Percentiles rank a stretch among this genome's conserved stretches.
phyloP scores from a whole-genome alignment of 2,888 invertebrate species.

The Heliothis peltigera region DNA sequence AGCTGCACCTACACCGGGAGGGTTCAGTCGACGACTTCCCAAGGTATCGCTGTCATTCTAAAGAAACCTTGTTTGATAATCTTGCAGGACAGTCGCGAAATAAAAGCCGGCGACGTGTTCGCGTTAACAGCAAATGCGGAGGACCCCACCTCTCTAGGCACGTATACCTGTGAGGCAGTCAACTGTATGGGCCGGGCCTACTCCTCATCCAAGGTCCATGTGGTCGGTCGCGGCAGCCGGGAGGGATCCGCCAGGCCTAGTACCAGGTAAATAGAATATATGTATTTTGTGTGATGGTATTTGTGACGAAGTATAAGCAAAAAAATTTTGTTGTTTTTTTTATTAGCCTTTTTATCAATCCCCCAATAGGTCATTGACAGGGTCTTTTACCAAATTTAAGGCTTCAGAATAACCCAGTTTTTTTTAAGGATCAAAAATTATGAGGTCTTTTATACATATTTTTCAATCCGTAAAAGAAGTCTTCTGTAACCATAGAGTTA shows the following conservation, averaged over 20 bases:
- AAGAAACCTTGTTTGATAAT: neutral
- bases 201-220: constrained; percentile 95
- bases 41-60: neutral
- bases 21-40: too few relatives aligned
- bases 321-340: too few relatives aligned
- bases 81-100: constrained; percentile 95
- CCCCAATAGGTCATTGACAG: too few relatives aligned
- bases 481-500: too few relatives aligned
- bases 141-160: constrained; percentile 96
- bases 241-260: constrained; percentile 92
- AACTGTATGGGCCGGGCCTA: constrained; percentile 96
- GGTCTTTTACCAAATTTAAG: too few relatives aligned
- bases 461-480: too few relatives aligned
- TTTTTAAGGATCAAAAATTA: too few relatives aligned
- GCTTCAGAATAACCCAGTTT: too few relatives aligned
- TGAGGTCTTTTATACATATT: too few relatives aligned
- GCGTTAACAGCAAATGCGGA: constrained; percentile 95
- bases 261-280: constrained; percentile 87
- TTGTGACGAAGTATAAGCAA: neutral
- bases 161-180: constrained; percentile 96
- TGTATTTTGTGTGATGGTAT: neutral
- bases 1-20: too few relatives aligned
- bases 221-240: constrained; percentile 92
- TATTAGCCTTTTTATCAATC: too few relatives aligned
- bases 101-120: constrained; percentile 97